Percentiles rank a stretch among this genome's conserved stretches.
Conservation (phyloP, 1,140 invertebrate genomes). For the Sitodiplosis mosellana region DNA sequence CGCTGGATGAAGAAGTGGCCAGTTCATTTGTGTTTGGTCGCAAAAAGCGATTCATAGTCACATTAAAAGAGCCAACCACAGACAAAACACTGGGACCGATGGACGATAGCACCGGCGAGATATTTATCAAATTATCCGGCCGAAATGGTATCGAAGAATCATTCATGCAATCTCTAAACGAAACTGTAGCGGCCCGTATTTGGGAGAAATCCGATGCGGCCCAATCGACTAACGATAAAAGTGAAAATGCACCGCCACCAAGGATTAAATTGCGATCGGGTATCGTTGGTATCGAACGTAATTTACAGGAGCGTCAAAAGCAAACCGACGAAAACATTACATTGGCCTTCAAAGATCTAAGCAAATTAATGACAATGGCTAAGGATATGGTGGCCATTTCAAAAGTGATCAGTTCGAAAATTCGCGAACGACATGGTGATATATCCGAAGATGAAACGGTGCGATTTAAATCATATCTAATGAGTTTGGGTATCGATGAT, state of each 20-base stretch:
- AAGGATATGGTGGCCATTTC: conserved; percentile 93
- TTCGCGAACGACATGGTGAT: conserved; percentile 85
- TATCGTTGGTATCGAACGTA: conserved; percentile 89
- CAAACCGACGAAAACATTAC: conserved; percentile 81
- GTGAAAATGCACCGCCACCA: conserved; percentile 18
- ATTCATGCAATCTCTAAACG: conserved; percentile 44
- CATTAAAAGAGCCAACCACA: conserved; percentile 43
- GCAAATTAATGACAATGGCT: conserved; percentile 85
- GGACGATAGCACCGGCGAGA: conserved; percentile 42
- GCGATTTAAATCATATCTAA: conserved; percentile 84
- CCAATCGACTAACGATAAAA: conserved; percentile 15
- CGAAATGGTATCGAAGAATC: conserved; percentile 58
- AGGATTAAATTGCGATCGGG: conserved; percentile 59
- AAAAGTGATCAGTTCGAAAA: conserved; percentile 82
- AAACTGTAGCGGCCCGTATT: conserved; percentile 36
- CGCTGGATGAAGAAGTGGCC: conserved; percentile 56
- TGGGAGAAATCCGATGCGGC: conserved; percentile 37
- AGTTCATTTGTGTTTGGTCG: conserved; percentile 53
- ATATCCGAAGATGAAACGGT: conserved; percentile 96
- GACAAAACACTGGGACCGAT: conserved; percentile 56
- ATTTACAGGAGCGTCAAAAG: conserved; percentile 74
- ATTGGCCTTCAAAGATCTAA: conserved; percentile 88
- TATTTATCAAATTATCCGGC: conserved; percentile 71
- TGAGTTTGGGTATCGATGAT: conserved; percentile 94
- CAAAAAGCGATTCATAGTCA: conserved; percentile 65